A percentile compares a stretch with the other conserved stretches of the same genome.
Evolutionary conservation across 2,113 vertebrate genomes (phyloP).

Genomic region (Eurypyga helias): DNA sequence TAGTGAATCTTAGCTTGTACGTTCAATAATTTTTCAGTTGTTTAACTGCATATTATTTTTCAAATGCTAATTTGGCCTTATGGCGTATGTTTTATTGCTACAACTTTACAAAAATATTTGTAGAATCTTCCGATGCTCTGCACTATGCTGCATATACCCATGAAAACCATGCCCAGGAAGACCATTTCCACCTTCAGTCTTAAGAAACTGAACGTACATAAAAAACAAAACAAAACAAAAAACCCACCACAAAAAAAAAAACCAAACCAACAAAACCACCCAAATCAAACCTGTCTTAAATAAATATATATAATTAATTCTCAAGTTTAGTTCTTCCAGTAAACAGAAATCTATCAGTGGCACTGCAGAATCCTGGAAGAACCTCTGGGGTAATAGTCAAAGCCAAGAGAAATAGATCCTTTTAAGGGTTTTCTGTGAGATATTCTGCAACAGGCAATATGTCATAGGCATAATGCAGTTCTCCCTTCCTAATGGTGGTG

Average conservation of each 20-base stretch:
- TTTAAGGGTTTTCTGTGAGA: neutral
- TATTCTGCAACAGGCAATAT: neutral
- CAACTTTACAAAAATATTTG: neutral
- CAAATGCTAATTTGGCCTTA: neutral
- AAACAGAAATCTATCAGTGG: neutral
- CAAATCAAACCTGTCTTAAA: too few relatives aligned
- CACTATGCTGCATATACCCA: neutral
- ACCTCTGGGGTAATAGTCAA: neutral
- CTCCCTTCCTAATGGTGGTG: neutral
- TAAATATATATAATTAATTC: neutral
- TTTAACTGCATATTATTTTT: neutral
- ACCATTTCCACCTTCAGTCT: neutral
- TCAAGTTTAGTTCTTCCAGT: neutral
- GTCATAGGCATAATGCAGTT: neutral
- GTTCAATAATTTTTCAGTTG: neutral
- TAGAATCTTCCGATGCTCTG: neutral
- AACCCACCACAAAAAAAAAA: neutral
- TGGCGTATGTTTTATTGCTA: neutral
- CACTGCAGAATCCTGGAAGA: neutral
- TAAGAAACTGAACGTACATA: neutral
- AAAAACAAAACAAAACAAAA: neutral
- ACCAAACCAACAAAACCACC: too few relatives aligned
- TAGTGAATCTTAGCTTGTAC: neutral
- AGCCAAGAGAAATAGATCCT: neutral
- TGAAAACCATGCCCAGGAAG: neutral